Conservation (phyloP, 2,888 invertebrate species). For the Cephus pulcher region DNA sequence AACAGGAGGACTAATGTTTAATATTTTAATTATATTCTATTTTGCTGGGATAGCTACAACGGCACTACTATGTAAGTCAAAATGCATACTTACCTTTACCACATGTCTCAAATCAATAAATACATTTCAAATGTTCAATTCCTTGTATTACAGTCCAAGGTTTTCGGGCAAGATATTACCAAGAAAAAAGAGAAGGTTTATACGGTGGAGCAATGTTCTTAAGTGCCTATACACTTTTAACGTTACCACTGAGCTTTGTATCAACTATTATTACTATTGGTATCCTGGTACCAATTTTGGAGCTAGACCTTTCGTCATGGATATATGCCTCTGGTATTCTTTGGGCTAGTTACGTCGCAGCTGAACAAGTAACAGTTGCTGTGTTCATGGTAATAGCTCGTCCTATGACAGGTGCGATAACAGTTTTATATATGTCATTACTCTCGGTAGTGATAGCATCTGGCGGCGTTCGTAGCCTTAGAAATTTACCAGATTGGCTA, state of each 20-base stretch:
- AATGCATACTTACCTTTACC: not conserved
- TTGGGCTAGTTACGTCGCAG: constrained; percentile 87
- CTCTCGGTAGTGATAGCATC: constrained; percentile 69
- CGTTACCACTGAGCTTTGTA: constrained; percentile 84
- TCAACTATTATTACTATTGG: constrained; percentile 79
- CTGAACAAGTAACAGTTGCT: constrained; percentile 87
- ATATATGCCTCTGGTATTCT: constrained; percentile 68
- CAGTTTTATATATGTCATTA: constrained; percentile 82
- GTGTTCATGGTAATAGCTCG: constrained; percentile 84
- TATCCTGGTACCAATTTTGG: constrained; percentile 74
- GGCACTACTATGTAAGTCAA: constrained; percentile 57
- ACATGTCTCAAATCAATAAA: not conserved
- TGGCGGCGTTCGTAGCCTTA: constrained; percentile 53
- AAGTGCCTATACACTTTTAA: constrained; percentile 83
- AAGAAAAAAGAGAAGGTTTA: constrained; percentile 89
- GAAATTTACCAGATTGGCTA: constrained; percentile 58
- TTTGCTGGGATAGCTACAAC: constrained; percentile 65
- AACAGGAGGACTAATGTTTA: constrained; percentile 70
- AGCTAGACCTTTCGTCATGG: constrained; percentile 54
- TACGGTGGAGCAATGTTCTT: constrained; percentile 89
- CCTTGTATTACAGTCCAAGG: constrained; percentile 74
- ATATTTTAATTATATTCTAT: constrained; percentile 85
- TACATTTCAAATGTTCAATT: constrained; percentile 8
- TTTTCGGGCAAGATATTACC: constrained; percentile 91
- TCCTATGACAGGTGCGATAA: constrained; percentile 80